phyloP scores from a whole-genome alignment of 2,888 invertebrate species.

The Cecidostiba fungosa region DNA sequence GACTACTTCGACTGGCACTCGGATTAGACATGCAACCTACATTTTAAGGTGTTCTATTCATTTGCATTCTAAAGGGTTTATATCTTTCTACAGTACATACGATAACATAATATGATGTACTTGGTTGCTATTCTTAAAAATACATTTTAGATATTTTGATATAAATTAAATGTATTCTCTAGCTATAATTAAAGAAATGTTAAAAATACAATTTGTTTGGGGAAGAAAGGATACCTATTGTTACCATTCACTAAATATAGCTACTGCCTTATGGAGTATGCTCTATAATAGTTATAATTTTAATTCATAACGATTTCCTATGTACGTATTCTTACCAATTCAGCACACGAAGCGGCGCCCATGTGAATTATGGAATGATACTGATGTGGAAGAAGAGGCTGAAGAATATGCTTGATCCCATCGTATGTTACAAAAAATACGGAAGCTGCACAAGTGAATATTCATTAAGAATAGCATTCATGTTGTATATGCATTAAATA shows the following conservation, averaged over 20 bases:
- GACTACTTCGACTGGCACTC: slow-evolving; percentile 97
- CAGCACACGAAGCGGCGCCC: slow-evolving; percentile 91
- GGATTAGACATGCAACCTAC: slow-evolving; percentile 93
- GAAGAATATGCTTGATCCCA: slow-evolving; percentile 85
- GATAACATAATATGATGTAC: neutral
- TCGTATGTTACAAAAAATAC: slow-evolving; percentile 96
- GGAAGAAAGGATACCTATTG: neutral
- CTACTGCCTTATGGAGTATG: neutral
- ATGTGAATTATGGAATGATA: slow-evolving; percentile 89
- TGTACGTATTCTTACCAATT: slow-evolving; percentile 85
- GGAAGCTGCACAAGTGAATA: slow-evolving; percentile 84
- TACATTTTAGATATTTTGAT: neutral
- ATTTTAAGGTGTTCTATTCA: slow-evolving; percentile 60
- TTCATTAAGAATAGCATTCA: neutral
- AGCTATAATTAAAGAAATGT: neutral
- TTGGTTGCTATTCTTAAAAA: neutral
- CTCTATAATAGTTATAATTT: neutral
- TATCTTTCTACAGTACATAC: neutral
- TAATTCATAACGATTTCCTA: neutral
- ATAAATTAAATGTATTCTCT: neutral
- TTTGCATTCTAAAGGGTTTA: slow-evolving; percentile 28
- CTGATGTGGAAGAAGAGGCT: slow-evolving; percentile 81
- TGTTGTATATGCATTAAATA: slow-evolving; percentile 35
- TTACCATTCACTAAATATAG: neutral
- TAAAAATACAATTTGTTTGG: neutral